phyloP scores from a whole-genome alignment of 1,140 invertebrate species.

The Wiebesia pumilae region DNA sequence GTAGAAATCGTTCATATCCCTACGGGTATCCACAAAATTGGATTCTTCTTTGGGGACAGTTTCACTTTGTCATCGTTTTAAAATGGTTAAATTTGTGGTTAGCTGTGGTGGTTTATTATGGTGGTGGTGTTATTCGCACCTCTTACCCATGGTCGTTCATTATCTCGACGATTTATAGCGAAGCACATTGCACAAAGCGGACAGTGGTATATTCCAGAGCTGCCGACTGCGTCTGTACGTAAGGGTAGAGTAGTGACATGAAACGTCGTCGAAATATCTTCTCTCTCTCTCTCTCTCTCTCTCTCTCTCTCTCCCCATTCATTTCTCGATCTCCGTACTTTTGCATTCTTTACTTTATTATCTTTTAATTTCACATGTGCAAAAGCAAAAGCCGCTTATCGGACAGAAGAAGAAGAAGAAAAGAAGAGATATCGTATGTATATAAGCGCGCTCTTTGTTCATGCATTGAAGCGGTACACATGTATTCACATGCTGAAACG shows the following conservation, averaged over 20 bases:
- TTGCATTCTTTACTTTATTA: too few species aligned
- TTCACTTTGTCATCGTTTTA: slow-evolving; percentile 11
- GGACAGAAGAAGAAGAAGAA: neutral
- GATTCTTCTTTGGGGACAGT: neutral
- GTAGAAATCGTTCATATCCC: neutral
- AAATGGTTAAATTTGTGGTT: slow-evolving; percentile 9
- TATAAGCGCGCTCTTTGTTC: slow-evolving; percentile 53
- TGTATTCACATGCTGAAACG: slow-evolving; percentile 68
- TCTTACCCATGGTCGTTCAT: slow-evolving; percentile 50
- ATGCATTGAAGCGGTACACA: slow-evolving; percentile 69
- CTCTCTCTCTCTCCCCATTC: neutral
- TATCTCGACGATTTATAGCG: slow-evolving; percentile 45
- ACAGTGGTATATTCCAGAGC: slow-evolving; percentile 37
- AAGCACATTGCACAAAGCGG: slow-evolving; percentile 49
- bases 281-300: neutral
- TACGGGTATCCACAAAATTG: slow-evolving; percentile 6
- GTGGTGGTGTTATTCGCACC: slow-evolving; percentile 45
- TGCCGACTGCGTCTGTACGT: slow-evolving; percentile 50
- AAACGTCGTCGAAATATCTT: neutral
- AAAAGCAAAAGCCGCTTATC: neutral
- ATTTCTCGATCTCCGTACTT: neutral
- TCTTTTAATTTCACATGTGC: neutral
- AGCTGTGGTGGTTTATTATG: neutral
- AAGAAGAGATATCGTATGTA: neutral
- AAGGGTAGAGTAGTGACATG: slow-evolving; percentile 22